Percentiles rank a stretch among this genome's conserved stretches.
Conservation (phyloP, 2,113 vertebrate genomes). For the Leptodactylus fuscus region DNA sequence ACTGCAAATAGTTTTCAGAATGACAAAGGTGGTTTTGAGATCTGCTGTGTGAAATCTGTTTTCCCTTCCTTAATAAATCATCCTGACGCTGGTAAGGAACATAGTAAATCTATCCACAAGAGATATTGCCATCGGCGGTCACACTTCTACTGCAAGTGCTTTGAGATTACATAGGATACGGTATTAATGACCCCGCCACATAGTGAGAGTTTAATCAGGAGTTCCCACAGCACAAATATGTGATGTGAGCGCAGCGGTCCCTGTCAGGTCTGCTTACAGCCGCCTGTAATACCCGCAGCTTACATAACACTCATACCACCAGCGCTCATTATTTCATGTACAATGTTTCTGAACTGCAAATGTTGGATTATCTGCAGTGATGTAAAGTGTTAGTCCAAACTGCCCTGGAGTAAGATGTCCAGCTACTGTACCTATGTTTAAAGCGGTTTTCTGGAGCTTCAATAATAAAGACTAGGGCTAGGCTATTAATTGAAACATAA, state of each 20-base stretch:
- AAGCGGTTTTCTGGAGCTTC: no score
- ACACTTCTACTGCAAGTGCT: constrained; percentile 45
- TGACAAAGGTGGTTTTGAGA: constrained; percentile 33
- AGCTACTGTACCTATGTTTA: no score
- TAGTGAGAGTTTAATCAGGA: constrained; percentile 42
- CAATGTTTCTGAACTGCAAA: neutral
- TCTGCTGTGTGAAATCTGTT: constrained; percentile 39
- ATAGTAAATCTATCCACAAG: constrained; percentile 39
- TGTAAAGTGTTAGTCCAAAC: neutral
- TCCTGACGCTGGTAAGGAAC: constrained; percentile 12
- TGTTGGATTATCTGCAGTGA: neutral
- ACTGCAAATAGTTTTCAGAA: neutral
- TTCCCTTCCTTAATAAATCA: constrained; percentile 48
- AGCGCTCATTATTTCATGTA: neutral
- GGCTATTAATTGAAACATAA: no score
- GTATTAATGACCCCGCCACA: constrained; percentile 32
- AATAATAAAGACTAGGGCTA: no score
- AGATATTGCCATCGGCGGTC: constrained; percentile 32
- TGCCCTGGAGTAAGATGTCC: no score
- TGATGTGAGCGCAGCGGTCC: constrained; percentile 21
- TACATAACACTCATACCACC: neutral
- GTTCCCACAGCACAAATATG: constrained; percentile 34
- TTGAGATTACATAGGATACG: constrained; percentile 37
- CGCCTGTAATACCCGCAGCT: neutral
- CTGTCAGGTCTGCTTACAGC: neutral